Conservation (phyloP, 2,888 invertebrate species). For the Schizaphis graminum region DNA sequence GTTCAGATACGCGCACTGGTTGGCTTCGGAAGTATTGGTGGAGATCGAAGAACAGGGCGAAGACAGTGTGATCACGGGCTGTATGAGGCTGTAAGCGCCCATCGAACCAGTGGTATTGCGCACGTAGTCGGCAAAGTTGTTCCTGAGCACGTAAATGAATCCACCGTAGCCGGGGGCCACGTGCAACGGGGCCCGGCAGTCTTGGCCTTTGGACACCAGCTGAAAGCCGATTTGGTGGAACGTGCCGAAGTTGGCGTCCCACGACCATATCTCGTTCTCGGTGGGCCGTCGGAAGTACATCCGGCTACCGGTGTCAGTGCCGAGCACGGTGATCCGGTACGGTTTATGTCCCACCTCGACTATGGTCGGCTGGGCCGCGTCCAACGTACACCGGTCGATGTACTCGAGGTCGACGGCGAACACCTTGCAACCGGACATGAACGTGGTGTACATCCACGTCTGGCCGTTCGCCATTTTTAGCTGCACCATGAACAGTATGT, state of each 20-base stretch:
- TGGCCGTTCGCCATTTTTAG: conserved; percentile 75
- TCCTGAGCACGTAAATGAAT: conserved; percentile 68
- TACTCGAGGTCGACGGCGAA: conserved; percentile 78
- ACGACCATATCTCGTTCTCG: conserved; percentile 77
- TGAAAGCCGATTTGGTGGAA: conserved; percentile 68
- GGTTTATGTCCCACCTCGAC: conserved; percentile 75
- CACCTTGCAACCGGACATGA: conserved; percentile 75
- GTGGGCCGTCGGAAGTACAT: conserved; percentile 71
- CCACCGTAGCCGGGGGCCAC: conserved; percentile 69
- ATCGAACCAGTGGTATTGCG: conserved; percentile 76
- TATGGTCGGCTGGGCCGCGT: conserved; percentile 67
- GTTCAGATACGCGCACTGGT: not conserved
- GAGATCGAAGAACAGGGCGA: not conserved
- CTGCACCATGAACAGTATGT: conserved; percentile 74
- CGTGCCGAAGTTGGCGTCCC: conserved; percentile 74
- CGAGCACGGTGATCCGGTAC: conserved; percentile 75
- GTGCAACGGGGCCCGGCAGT: conserved; percentile 68
- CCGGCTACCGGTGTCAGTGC: conserved; percentile 73
- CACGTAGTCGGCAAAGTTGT: conserved; percentile 72
- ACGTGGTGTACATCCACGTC: conserved; percentile 75
- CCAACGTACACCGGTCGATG: conserved; percentile 73
- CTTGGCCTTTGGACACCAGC: conserved; percentile 67
- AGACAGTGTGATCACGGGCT: conserved; percentile 69
- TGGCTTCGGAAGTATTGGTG: not conserved
- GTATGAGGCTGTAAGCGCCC: conserved; percentile 52